Base-by-base conservation (phyloP, 1,140 invertebrate genomes). In the Brachystomella parvula region DNA sequence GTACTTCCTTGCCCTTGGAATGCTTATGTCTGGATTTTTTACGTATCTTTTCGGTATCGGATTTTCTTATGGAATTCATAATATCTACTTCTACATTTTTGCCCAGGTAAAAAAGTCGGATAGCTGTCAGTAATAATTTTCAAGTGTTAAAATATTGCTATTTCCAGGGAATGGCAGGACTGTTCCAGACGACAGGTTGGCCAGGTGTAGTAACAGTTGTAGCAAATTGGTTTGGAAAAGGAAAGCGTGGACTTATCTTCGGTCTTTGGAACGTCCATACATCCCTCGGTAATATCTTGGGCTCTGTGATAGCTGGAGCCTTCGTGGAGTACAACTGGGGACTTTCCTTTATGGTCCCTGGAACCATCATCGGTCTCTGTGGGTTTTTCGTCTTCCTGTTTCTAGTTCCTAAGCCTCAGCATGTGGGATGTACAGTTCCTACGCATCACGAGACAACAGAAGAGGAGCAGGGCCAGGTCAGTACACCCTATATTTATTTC, bases 261-360 rank as follows among this genome's bases (percentile, higher is more conserved):
- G 95, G 95, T 17, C 82, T 97, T 17, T 98, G 84, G 84, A 98
- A 98, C 79, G 94, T 94, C 1, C 94, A 98, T 73, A 96, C 94
- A 0, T 95, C 92, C 0, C 82, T 97, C 15, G 95, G 95, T 31
- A 98, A 98, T 77, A 96, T 98, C 75, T 76, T 96, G 84, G 94
- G 90, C 77, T 83, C 86, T 0, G 69, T 94, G 2, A 88, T 97
- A 64, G 91, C 94, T 9, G 90, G 88, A 0, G 75, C 83, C 44
- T 96, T 87, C 79, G 90, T 97, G 6, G 87, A 90, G 75, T 79
- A 76, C 0, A 64, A 69, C 35, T 98, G 95, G 95, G 87, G 90
- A 1, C 77, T 91, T 33, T 94, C 92, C 30, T 97, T 98, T 76
- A 87, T 96, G 44, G 85, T 96, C 58, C 95, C 95, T 3, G 90